Percentiles rank a stretch among this genome's conserved stretches.
Evolutionary conservation across 2,113 vertebrate genomes (phyloP).

Genomic region (Neolamprologus falcicula): DNA sequence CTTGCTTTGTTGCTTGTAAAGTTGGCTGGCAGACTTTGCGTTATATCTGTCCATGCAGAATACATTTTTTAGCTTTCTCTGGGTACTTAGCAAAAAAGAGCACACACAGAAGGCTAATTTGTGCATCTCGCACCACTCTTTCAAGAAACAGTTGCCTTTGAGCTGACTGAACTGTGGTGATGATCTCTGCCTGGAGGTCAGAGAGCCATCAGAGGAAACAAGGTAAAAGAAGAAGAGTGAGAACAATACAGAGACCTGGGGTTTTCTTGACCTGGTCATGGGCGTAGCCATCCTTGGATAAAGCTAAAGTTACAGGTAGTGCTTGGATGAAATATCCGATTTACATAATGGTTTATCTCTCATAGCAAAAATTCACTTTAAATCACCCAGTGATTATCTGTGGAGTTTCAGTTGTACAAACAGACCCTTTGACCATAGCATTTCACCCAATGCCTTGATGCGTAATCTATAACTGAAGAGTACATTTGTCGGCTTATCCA

Average conservation of each 20-base stretch:
- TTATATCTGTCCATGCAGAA: neutral
- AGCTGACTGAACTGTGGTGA: neutral
- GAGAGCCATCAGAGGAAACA: neutral
- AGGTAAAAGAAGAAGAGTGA: neutral
- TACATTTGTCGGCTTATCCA: neutral
- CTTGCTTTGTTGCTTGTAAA: neutral
- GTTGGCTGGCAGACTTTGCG: neutral
- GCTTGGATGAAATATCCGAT: neutral
- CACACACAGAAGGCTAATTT: neutral
- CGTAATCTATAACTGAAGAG: neutral
- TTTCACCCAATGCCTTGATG: neutral
- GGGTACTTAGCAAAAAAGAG: neutral
- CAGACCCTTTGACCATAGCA: neutral
- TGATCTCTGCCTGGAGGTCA: neutral
- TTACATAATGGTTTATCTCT: neutral
- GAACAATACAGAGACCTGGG: neutral
- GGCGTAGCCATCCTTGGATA: neutral
- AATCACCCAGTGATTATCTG: neutral
- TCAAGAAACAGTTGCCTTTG: neutral
- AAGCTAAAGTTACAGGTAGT: neutral
- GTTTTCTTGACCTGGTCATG: neutral
- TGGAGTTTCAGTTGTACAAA: neutral
- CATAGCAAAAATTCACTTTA: neutral
- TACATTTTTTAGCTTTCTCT: neutral
- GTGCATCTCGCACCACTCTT: neutral